Evolutionary conservation across 1,140 invertebrate genomes (phyloP).

Genomic region (Macrosteles quadrilineatus): DNA sequence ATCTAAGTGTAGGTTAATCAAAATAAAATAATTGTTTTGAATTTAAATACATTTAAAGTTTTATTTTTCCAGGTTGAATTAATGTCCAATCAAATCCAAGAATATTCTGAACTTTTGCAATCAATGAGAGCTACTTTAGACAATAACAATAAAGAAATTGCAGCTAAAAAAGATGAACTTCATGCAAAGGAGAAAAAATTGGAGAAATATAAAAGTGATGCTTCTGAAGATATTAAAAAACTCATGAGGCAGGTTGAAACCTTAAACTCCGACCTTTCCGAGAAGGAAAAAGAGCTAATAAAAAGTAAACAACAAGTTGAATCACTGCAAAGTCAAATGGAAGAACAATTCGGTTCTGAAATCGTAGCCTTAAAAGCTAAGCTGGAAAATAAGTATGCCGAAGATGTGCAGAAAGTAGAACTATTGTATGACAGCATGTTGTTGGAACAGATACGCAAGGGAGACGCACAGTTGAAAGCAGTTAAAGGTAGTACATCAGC

Average conservation of each 20-base stretch:
- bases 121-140: not conserved
- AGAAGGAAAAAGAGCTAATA: not conserved
- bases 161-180: not conserved
- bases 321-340: not conserved
- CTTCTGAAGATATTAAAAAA: conserved; percentile 8
- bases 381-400: conserved; percentile 10
- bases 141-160: not conserved
- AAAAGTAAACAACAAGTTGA: not conserved
- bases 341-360: not conserved
- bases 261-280: not conserved
- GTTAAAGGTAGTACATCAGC: too few relatives aligned
- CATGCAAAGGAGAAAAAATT: not conserved
- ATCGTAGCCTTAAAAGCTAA: not conserved
- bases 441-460: not conserved
- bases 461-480: not conserved
- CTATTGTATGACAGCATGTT: not conserved
- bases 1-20: too few relatives aligned
- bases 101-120: not conserved
- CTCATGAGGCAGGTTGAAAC: conserved; percentile 3
- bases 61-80: too few relatives aligned
- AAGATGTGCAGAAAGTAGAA: conserved; percentile 18
- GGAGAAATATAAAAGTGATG: not conserved
- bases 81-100: not conserved
- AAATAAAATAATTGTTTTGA: too few relatives aligned
- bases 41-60: too few relatives aligned